A percentile compares a stretch with the other conserved stretches of the same genome.
Conservation (phyloP, 1,140 invertebrate species). For the Phenacoccus solenopsis region DNA sequence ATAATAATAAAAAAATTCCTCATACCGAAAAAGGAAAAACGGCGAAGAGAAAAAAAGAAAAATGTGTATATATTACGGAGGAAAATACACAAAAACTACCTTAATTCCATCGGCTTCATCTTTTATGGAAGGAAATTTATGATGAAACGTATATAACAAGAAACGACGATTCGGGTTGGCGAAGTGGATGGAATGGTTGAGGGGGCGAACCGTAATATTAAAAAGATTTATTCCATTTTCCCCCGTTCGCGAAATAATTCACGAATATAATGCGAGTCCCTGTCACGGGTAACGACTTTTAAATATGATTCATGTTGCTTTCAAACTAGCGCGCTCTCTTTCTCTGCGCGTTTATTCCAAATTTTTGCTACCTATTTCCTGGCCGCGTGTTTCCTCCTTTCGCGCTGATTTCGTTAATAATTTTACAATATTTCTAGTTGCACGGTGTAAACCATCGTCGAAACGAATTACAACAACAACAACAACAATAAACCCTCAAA, state of each 20-base stretch:
- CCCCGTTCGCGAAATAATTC: constrained; percentile 14
- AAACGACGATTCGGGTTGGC: neutral
- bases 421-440: neutral
- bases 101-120: constrained; percentile 17
- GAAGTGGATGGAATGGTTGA: neutral
- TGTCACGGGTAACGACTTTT: constrained; percentile 16
- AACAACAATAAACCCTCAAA: too few species aligned
- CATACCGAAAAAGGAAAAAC: neutral
- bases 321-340: constrained; percentile 9
- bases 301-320: constrained; percentile 15
- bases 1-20: neutral
- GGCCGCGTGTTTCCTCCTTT: neutral
- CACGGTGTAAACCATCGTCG: too few species aligned
- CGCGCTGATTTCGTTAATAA: constrained; percentile 2
- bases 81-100: constrained; percentile 18
- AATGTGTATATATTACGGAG: constrained; percentile 12
- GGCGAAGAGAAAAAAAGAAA: neutral
- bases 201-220: constrained; percentile 15
- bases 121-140: constrained; percentile 16
- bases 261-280: constrained; percentile 15
- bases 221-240: constrained; percentile 18
- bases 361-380: constrained; percentile 3
- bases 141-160: constrained; percentile 15
- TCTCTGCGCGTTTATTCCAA: neutral
- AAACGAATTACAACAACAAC: too few species aligned